A percentile compares a stretch with the other conserved stretches of the same genome.
Evolutionary conservation across 2,113 vertebrate species (phyloP).

Genomic region (Melierax canorus): DNA sequence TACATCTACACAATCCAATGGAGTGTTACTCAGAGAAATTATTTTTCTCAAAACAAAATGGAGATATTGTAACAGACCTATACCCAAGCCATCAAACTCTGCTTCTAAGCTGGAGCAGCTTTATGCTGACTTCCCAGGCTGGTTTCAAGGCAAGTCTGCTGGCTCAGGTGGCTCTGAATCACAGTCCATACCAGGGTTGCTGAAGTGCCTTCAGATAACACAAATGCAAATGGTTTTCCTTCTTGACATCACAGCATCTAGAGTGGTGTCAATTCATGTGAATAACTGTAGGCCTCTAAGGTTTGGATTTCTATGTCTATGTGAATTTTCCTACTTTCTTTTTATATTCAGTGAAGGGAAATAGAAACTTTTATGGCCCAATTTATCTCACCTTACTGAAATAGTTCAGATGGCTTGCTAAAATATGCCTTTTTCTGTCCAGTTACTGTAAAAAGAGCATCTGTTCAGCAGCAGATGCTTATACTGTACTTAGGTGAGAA

Average conservation of each 20-base stretch:
- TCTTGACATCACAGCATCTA: not conserved
- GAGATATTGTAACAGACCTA: not conserved
- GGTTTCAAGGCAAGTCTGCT: not conserved
- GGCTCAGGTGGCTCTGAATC: not conserved
- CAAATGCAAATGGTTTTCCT: not conserved
- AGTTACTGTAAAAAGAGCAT: not conserved
- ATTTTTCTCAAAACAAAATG: not conserved
- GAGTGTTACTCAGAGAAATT: not conserved
- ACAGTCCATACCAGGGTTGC: not conserved
- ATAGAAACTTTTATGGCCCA: not conserved
- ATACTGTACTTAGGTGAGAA: not conserved
- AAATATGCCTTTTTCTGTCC: not conserved
- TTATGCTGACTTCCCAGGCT: not conserved
- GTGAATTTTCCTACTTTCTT: not conserved
- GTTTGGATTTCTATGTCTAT: not conserved
- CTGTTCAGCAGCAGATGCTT: not conserved
- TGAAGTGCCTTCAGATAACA: not conserved
- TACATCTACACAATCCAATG: not conserved
- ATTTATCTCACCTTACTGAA: not conserved
- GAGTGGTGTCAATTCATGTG: not conserved
- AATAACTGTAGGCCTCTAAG: not conserved
- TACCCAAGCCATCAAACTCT: not conserved
- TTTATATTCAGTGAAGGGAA: not conserved
- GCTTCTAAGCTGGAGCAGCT: not conserved
- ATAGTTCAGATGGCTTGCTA: not conserved